These are phyloP conservation scores for Scopus umbretta DNA, from an alignment of 2,113 vertebrate genomes.

Conservation along the genomic window DNA sequence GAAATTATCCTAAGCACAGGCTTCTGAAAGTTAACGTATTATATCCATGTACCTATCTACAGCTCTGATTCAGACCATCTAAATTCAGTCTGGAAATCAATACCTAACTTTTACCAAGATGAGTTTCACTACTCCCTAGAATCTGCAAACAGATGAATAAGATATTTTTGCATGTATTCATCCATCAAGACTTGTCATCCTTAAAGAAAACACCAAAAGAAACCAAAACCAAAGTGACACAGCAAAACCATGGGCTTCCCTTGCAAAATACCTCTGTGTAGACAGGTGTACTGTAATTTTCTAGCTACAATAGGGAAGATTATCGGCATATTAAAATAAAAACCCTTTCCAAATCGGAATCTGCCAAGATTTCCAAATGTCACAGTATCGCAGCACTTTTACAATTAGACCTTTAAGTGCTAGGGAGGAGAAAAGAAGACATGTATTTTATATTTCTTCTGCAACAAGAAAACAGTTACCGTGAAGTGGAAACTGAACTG, in stretches of 20 bases:
- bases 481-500: not conserved
- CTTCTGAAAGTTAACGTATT: not conserved
- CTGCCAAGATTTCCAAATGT: not conserved
- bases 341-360: not conserved
- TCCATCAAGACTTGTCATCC: not conserved
- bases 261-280: not conserved
- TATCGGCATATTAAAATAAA: not conserved
- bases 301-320: not conserved
- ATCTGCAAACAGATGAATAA: not conserved
- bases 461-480: not conserved
- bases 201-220: not conserved
- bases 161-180: not conserved
- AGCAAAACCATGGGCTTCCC: not conserved
- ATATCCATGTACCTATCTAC: not conserved
- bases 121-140: not conserved
- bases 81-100: not conserved
- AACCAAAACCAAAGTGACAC: not conserved
- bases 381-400: not conserved
- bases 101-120: not conserved
- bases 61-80: conserved; percentile 3
- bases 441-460: not conserved
- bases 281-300: not conserved
- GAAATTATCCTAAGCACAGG: not conserved
- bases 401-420: not conserved
- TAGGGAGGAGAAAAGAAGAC: not conserved